Percentiles rank a stretch among this genome's conserved stretches.
These are phyloP conservation scores for Andricus grossulariae DNA, from an alignment of 1,140 invertebrate genomes.

Conservation along the genomic window DNA sequence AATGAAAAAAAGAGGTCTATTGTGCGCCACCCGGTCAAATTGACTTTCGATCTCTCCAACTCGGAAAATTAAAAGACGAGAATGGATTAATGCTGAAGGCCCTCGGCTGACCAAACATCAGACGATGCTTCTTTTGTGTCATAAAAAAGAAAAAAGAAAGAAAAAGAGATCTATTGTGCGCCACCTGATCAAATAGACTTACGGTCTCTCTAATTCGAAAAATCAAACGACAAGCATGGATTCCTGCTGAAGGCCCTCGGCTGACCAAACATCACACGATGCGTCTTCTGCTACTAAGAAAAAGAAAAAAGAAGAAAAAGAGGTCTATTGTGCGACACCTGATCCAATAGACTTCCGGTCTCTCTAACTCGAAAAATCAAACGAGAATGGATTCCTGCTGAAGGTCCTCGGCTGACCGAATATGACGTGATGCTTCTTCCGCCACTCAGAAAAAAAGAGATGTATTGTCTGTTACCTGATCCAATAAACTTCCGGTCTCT, in stretches of 20 bases:
- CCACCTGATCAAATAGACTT: neutral
- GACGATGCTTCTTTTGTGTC: neutral
- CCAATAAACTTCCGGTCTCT: neutral
- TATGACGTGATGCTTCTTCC: constrained; percentile 1
- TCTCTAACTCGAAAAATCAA: neutral
- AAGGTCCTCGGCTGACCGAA: constrained; percentile 42
- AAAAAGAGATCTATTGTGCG: neutral
- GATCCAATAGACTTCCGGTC: neutral
- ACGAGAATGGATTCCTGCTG: neutral
- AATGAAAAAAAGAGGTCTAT: neutral
- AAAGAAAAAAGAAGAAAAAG: neutral
- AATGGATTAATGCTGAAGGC: no score
- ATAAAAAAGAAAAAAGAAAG: neutral
- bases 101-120: constrained; percentile 35
- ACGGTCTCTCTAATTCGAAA: neutral
- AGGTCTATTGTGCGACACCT: neutral
- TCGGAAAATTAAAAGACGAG: no score
- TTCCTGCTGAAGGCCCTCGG: constrained; percentile 37
- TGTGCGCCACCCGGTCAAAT: neutral
- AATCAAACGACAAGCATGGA: neutral
- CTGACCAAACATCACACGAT: constrained; percentile 25
- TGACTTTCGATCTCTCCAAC: neutral
- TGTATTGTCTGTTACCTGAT: neutral
- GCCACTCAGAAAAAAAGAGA: neutral
- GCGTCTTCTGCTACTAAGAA: neutral